Evolutionary conservation across 1,140 invertebrate species (phyloP), one percentile per base, ranked within the genome.

Genomic region (Palaemon carinicauda): DNA sequence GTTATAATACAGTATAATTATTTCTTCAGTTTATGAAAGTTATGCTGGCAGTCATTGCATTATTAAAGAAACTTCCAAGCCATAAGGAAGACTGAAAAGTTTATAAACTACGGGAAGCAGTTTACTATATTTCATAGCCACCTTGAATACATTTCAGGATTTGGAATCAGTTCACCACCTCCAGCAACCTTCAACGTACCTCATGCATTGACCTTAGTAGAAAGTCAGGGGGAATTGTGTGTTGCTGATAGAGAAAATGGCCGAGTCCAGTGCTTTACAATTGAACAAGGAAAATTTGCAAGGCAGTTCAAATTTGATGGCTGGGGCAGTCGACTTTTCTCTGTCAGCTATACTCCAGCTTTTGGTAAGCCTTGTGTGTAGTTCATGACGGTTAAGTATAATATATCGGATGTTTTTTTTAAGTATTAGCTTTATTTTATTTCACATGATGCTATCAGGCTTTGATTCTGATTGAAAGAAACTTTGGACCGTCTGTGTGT

Each of bases 211-310:
- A 94, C 96, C 5, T 91, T 98, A 19, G 94, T 95, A 0, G 95
- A 96, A 89, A 94, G 96, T 33, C 92, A 94, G 77, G 94, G 94
- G 52, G 91, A 95, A 27, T 90, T 99, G 27, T 98, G 96, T 91
- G 96, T 96, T 12, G 97, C 98, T 1, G 97, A 99, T 92, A 92
- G 98, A 89, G 97, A 99, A 92, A 95, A 97, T 90, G 95, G 96
- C n/a, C 93, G 97, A 89, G 94, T 97, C 53, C 94, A 95, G 81
- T 97, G 96, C 91, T 98, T 96, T 92, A 91, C 93, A 73, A 91
- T 92, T 21, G 73, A 60, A 12, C 60, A 69, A 10, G 82, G 82
- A 17, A 80, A 79, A 33, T 87, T 89, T 31, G 71, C 69, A n/a
- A 80, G 82, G 41, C 71, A 82, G 19, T 85, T 88, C 73, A 69